Evolutionary conservation across 1,140 invertebrate genomes (phyloP).

Genomic region (Steinernema feltiae): DNA sequence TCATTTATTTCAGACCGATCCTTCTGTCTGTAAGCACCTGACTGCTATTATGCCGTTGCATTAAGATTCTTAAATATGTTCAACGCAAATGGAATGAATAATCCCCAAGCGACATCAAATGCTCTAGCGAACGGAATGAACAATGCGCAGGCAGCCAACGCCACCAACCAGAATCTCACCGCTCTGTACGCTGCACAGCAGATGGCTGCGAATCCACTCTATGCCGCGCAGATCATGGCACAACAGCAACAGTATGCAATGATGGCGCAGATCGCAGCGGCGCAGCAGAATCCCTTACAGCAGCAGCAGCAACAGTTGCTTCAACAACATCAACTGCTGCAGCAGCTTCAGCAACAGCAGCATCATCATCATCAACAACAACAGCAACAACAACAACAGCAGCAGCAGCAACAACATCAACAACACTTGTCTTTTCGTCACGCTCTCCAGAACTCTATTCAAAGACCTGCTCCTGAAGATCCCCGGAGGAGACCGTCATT

Average conservation of each 20-base stretch:
- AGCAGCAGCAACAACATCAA: not conserved
- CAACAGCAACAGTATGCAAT: not conserved
- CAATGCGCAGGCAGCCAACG: too few relatives aligned
- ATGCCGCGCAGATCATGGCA: not conserved
- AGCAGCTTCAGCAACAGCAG: not conserved
- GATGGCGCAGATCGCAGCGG: not conserved
- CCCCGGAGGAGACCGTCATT: not conserved
- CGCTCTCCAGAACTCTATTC: not conserved
- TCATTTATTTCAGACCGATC: not conserved
- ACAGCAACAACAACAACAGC: too few relatives aligned
- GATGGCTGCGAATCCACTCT: not conserved
- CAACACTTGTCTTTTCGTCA: not conserved
- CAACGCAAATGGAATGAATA: slow-evolving; percentile 4
- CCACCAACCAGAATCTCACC: not conserved
- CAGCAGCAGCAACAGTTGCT: not conserved
- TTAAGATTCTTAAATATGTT: not conserved
- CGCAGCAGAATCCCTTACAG: not conserved
- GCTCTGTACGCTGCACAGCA: not conserved
- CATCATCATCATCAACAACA: not conserved
- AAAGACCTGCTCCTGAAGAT: not conserved
- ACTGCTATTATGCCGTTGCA: not conserved
- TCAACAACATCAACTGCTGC: not conserved
- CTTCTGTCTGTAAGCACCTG: not conserved
- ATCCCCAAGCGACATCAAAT: not conserved
- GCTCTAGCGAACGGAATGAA: too few relatives aligned